Evolutionary conservation across 2,113 vertebrate genomes (phyloP).

Genomic region (Cyprinus carpio): DNA sequence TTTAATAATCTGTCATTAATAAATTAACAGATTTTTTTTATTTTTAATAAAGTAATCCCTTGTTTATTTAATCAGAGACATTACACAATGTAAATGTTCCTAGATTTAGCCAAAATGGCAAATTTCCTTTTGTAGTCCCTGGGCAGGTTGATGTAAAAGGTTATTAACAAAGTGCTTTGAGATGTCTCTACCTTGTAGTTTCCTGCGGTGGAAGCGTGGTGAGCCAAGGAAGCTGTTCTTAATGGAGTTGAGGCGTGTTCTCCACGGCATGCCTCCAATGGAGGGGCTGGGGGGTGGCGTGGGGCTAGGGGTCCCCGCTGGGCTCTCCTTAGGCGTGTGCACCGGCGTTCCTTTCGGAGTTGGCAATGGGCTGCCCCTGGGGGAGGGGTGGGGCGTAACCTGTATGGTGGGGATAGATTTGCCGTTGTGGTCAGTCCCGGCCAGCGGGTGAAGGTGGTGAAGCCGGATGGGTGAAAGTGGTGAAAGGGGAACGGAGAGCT

Average conservation of each 20-base stretch:
- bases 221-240: slow-evolving; percentile 99
- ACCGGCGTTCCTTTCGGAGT: slow-evolving; percentile 98
- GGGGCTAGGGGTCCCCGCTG: slow-evolving; percentile 93
- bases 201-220: slow-evolving; percentile 96
- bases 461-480: slow-evolving; percentile 81
- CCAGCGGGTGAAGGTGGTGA: slow-evolving; percentile 76
- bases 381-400: slow-evolving; percentile 98
- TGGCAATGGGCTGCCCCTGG: slow-evolving; percentile 95
- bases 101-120: not conserved
- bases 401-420: slow-evolving; percentile 97
- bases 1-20: no score
- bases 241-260: slow-evolving; percentile 97
- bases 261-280: slow-evolving; percentile 97
- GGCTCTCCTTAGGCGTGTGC: slow-evolving; percentile 98
- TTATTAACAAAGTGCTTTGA: not conserved
- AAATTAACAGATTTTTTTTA: no score
- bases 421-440: slow-evolving; percentile 85
- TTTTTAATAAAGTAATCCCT: not conserved
- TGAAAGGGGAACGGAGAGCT: slow-evolving; percentile 79
- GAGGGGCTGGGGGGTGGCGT: slow-evolving; percentile 97
- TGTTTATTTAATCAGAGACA: not conserved
- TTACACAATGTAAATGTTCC: not conserved
- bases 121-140: not conserved
- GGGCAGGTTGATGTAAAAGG: not conserved
- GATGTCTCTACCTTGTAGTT: slow-evolving; percentile 87